Evolutionary conservation across 1,140 invertebrate genomes (phyloP), one percentile per base, ranked within the genome.

Genomic region (Apis florea): DNA sequence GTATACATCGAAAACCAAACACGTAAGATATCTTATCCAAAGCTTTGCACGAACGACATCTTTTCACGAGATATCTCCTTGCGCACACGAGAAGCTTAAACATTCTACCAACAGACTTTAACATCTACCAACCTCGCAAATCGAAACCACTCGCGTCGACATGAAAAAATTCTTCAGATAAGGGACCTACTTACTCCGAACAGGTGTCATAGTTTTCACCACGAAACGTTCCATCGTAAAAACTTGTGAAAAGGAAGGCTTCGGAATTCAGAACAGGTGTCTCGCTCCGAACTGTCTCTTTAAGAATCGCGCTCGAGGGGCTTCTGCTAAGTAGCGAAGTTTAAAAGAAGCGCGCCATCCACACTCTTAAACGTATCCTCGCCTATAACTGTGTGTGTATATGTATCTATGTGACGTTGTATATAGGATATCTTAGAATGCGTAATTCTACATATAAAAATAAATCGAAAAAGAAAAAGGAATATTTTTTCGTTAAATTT

Each of bases 241-340:
- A 64, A 61, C 19, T 66, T 66, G 3, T 47, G 5, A 17, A 19
- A 40, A 54, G 63, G 11, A n/a, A 21, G 13, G 17, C 40, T 24
- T 49, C 49, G 51, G 31, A 67, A 53, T 76, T 63, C 49, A 47
- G 21, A 53, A 24, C 74, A 66, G 63, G 51, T 54, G 51, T 66
- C 49, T 11, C 61, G 59, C 13, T 13, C 21, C 12, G 19, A 0
- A 68, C 51, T 17, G 26, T 76, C 63, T 31, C 63, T 66, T 67
- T 67, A 76, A 76, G 63, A 63, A 63, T 63, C 72, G 17, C 31
- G 72, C 72, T 49, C 72, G 47, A 74, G 58, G 47, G 72, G 58
- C 47, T 49, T 61, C n/a, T 15, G n/a, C 17, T 51, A 74, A 74
- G 72, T 59, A 61, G 54, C 40, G 67, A 70, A 58, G 76, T 78